These are phyloP conservation scores for Fukomys damarensis DNA, from an alignment of 2,113 vertebrate species.

Conservation along the genomic window DNA sequence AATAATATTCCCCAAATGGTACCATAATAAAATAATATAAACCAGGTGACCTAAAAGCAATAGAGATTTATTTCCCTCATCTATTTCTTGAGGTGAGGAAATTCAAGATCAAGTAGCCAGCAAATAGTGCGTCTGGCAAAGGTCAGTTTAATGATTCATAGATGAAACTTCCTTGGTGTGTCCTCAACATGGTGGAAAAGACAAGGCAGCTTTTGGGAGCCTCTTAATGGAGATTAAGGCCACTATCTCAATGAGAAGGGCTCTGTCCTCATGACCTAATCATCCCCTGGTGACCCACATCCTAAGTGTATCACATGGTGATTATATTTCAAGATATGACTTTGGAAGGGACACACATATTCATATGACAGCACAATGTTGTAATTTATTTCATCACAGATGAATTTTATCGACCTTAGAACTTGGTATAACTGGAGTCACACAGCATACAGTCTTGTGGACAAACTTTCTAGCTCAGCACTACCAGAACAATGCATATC, in stretches of 20 bases:
- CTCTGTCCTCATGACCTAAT: not conserved
- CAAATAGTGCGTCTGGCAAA: not conserved
- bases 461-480: not conserved
- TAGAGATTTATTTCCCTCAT: not conserved
- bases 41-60: not conserved
- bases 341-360: not conserved
- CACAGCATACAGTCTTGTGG: not conserved
- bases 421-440: not conserved
- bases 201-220: not conserved
- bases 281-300: too few relatives aligned
- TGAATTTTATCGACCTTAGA: not conserved
- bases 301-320: too few relatives aligned
- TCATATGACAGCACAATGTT: not conserved
- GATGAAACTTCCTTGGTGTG: not conserved
- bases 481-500: conserved; percentile 13
- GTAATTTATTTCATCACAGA: not conserved
- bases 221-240: not conserved
- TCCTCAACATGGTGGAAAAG: not conserved
- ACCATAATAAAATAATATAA: not conserved
- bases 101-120: not conserved
- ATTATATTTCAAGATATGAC: not conserved
- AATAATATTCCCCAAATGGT: not conserved
- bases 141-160: not conserved
- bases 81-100: not conserved
- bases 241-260: too few relatives aligned